Base-by-base conservation (phyloP, 2,113 vertebrate species). In the Amazona vittata region DNA sequence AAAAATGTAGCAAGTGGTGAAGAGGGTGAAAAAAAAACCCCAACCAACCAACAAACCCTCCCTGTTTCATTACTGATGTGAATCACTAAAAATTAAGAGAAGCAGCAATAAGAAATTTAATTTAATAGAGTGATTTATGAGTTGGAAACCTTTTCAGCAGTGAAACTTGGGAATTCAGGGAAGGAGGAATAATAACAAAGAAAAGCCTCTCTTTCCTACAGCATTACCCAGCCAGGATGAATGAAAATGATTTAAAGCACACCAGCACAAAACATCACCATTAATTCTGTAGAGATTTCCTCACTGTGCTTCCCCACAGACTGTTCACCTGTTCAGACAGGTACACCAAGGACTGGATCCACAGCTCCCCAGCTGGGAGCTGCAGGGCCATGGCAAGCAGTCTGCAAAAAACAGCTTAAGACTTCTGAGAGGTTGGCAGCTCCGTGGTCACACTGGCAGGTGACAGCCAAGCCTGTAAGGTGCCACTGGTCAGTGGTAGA, bases 71-170 rank as follows among this genome's bases (percentile, higher is more conserved):
- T 86, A 70, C 15, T 53, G 35, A 86, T 68, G 47, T 76, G 52
- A 93, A 94, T 86, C 73, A 74, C 31, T 74, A 21, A 89, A 86
- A 90, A 43, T 55, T 6, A 81, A 78, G 49, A 79, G 50, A 82
- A 94, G 89, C n/a, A 53, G 43, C 49, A 81, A 74, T 10, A 14
- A 67, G 14, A 86, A 70, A 74, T 24, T 78, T 75, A 70, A 73
- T 75, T 75, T 28, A 78, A 26, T 18, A 41, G 50, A 63, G 25
- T 24, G 50, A 84, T 59, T 73, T 86, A 37, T 29, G 17, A 39
- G 25, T 89, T 81, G 46, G 55, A 17, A 78, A 78, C n/a, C 24
- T 84, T 84, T 90, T 78, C 33, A 86, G 76, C 44, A 65, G 33
- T 33, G 39, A 73, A 90, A 91, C 43, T 22, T 53, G 8, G 1